phyloP scores from a whole-genome alignment of 2,113 vertebrate genomes.

The Bagarius yarrelli region DNA sequence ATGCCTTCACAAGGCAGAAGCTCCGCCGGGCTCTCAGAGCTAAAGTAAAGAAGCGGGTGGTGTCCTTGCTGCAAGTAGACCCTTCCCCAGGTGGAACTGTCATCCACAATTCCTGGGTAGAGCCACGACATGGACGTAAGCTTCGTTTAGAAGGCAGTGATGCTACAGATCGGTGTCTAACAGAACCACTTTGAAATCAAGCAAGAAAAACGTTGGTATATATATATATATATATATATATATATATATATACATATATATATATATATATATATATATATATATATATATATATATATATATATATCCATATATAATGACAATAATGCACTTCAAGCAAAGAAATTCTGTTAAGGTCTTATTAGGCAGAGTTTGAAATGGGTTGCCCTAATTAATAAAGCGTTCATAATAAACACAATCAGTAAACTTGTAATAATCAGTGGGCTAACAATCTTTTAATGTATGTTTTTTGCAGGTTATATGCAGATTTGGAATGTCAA shows the following conservation, averaged over 20 bases:
- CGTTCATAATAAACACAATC: background rate
- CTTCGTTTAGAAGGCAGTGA: constrained; percentile 43
- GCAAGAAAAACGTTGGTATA: background rate
- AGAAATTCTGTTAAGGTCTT: background rate
- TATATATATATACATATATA: background rate
- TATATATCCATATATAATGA: background rate
- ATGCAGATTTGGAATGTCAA: constrained; percentile 16
- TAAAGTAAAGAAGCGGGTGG: constrained; percentile 98
- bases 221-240: background rate
- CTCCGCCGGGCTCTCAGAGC: constrained; percentile 98
- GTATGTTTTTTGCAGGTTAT: constrained; percentile 7
- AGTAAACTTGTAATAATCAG: constrained; percentile 7
- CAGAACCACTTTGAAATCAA: constrained; percentile 42
- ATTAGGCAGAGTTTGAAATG: background rate
- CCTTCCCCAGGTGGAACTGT: constrained; percentile 92
- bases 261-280: background rate
- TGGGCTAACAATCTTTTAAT: background rate
- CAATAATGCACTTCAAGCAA: background rate
- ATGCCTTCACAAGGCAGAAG: constrained; percentile 97
- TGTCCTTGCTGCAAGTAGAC: constrained; percentile 96
- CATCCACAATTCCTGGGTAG: constrained; percentile 98
- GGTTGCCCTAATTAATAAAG: background rate
- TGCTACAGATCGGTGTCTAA: constrained; percentile 37
- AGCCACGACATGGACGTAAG: constrained; percentile 68
- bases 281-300: background rate